Conservation (phyloP, 2,888 invertebrate genomes). For the Microdon myrmicae region DNA sequence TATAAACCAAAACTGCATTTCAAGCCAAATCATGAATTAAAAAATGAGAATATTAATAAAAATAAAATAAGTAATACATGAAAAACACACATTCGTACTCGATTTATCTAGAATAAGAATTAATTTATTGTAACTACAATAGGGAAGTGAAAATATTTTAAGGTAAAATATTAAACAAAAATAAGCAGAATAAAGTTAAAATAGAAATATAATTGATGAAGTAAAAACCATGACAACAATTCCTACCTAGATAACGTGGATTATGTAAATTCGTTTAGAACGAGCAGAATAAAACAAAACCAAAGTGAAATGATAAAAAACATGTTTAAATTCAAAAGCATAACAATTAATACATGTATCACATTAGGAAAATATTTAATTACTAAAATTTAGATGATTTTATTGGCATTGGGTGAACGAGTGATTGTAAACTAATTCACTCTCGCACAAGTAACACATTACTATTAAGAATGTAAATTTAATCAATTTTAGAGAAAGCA, state of each 20-base stretch:
- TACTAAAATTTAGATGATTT: slow-evolving; percentile 45
- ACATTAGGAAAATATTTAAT: slow-evolving; percentile 40
- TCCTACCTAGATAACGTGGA: slow-evolving; percentile 44
- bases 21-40: too few relatives aligned
- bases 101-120: slow-evolving; percentile 23
- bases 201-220: not conserved
- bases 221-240: slow-evolving; percentile 20
- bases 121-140: slow-evolving; percentile 27
- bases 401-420: slow-evolving; percentile 36
- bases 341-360: slow-evolving; percentile 33
- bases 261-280: slow-evolving; percentile 33
- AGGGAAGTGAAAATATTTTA: too few relatives aligned
- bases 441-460: slow-evolving; percentile 33
- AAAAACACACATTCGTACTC: too few relatives aligned
- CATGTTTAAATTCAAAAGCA: slow-evolving; percentile 18
- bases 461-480: slow-evolving; percentile 52
- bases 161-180: slow-evolving; percentile 16
- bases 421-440: slow-evolving; percentile 31
- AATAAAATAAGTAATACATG: too few relatives aligned
- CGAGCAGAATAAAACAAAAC: not conserved
- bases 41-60: too few relatives aligned
- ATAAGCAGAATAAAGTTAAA: slow-evolving; percentile 12
- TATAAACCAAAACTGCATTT: too few relatives aligned
- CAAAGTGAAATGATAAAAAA: slow-evolving; percentile 13
- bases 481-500: slow-evolving; percentile 56